Conservation (phyloP, 1,140 invertebrate genomes). For the Drosophila erecta region DNA sequence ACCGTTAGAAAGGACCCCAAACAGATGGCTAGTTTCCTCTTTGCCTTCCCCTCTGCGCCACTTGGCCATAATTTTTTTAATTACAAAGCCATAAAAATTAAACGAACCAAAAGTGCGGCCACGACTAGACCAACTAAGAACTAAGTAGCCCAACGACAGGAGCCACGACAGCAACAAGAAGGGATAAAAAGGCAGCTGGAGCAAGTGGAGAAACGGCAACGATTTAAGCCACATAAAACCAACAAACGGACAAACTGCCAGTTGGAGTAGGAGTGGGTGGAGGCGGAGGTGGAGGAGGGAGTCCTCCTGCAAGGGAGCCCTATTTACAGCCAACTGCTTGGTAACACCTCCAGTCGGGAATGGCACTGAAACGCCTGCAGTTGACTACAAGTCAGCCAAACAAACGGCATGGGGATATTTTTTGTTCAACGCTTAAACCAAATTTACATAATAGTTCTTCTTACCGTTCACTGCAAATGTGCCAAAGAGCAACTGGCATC, state of each 20-base stretch:
- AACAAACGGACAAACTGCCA: constrained; percentile 59
- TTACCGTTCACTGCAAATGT: constrained; percentile 40
- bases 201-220: constrained; percentile 41
- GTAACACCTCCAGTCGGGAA: constrained; percentile 45
- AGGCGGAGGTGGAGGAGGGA: neutral
- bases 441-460: constrained; percentile 72
- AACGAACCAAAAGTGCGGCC: constrained; percentile 52
- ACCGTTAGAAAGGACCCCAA: constrained; percentile 42
- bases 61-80: constrained; percentile 70
- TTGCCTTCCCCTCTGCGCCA: neutral
- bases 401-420: constrained; percentile 50
- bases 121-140: constrained; percentile 42
- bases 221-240: constrained; percentile 73
- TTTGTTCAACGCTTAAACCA: constrained; percentile 59
- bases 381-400: constrained; percentile 54
- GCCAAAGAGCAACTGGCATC: constrained; percentile 35
- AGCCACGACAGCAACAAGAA: constrained; percentile 25
- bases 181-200: constrained; percentile 30
- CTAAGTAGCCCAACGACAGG: constrained; percentile 71
- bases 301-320: constrained; percentile 6
- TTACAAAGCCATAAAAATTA: constrained; percentile 70
- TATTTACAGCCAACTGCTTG: constrained; percentile 55
- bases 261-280: neutral
- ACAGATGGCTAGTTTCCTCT: constrained; percentile 29
- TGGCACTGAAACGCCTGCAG: constrained; percentile 37